phyloP scores from a whole-genome alignment of 2,113 vertebrate species.

The Myanophis thanlyinensis region DNA sequence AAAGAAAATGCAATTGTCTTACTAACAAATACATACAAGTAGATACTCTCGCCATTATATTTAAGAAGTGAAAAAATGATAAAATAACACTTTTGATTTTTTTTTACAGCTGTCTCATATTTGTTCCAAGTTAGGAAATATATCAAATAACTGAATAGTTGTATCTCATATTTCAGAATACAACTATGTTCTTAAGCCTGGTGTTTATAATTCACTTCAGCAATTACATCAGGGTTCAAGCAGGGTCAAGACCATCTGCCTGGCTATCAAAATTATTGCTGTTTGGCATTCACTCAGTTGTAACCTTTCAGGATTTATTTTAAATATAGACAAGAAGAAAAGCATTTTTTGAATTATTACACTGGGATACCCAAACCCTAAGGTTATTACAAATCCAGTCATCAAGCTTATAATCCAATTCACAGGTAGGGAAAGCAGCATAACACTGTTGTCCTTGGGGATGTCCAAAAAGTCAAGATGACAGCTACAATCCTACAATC shows the following conservation, averaged over 20 bases:
- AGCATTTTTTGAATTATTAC: background rate
- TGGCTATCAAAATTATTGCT: slow-evolving; percentile 6
- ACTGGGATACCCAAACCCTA: background rate
- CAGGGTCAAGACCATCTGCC: background rate
- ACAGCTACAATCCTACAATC: background rate
- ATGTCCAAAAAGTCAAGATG: background rate
- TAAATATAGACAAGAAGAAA: background rate
- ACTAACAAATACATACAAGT: background rate
- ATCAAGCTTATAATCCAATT: background rate
- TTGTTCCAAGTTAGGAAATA: background rate
- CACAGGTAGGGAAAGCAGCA: background rate
- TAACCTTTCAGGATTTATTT: background rate
- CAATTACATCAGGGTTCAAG: background rate
- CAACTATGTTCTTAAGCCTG: background rate
- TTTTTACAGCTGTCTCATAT: slow-evolving; percentile 21
- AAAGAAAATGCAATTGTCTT: slow-evolving; percentile 23
- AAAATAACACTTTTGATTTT: background rate
- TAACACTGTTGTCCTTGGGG: background rate
- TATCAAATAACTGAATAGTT: background rate
- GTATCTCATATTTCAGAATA: background rate
- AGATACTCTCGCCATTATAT: background rate
- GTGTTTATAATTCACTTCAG: background rate
- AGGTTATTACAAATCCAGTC: background rate
- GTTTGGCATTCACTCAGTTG: slow-evolving; percentile 11
- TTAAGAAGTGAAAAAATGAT: background rate